These are phyloP conservation scores for Turritopsis dohrnii DNA, from an alignment of 30 jellyfish, hydroid and myxozoan genomes.

Conservation along the genomic window DNA sequence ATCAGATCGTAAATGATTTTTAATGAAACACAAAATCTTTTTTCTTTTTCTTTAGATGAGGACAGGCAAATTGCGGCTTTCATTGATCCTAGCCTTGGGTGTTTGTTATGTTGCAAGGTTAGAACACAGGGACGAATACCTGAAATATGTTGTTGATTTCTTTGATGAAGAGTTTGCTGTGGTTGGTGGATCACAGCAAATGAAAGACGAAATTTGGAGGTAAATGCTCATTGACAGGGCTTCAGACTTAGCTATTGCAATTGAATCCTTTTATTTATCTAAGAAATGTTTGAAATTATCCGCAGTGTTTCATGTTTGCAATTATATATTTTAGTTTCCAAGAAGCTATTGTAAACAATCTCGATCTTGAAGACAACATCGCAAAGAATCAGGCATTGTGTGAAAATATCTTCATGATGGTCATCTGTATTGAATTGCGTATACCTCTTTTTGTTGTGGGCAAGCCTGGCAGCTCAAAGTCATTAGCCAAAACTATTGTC, in stretches of 20 bases:
- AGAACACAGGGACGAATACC: conserved; percentile 42
- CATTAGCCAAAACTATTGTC: conserved; percentile 62
- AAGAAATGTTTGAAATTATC: too few species aligned
- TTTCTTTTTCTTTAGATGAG: conserved; percentile 5
- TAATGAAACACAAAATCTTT: background rate
- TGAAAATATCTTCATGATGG: conserved; percentile 79
- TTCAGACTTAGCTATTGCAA: too few species aligned
- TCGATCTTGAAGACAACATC: conserved; percentile 62
- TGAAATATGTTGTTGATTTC: conserved; percentile 5
- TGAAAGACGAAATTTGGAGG: conserved; percentile 48
- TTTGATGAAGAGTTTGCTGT: conserved; percentile 40
- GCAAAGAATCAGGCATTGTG: conserved; percentile 66
- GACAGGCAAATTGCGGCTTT: conserved; percentile 14
- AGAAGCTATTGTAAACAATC: conserved; percentile 52
- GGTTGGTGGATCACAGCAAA: conserved; percentile 37
- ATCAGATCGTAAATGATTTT: background rate
- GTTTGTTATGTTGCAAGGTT: conserved; percentile 75
- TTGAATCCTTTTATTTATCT: too few species aligned
- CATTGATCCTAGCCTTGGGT: conserved; percentile 45
- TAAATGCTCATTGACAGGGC: conserved; percentile 19
- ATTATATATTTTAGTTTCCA: conserved; percentile 52
- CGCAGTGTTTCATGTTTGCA: too few species aligned
- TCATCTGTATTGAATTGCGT: conserved; percentile 65
- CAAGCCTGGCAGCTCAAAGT: conserved; percentile 73
- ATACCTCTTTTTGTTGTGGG: conserved; percentile 79